These are phyloP conservation scores for Perca fluviatilis DNA, from an alignment of 2,113 vertebrate species.

Conservation along the genomic window DNA sequence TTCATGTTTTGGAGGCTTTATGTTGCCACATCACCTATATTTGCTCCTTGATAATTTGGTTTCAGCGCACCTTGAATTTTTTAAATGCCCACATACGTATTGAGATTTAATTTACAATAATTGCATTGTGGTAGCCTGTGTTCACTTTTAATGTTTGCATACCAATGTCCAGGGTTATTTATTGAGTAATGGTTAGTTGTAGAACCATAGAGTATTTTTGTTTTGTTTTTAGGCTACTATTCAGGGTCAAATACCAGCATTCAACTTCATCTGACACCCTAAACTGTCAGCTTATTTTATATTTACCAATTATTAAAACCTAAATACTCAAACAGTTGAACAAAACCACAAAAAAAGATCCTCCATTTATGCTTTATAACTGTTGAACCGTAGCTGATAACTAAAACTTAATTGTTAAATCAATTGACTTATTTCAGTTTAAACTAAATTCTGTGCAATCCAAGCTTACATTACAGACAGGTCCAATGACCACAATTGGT, in stretches of 20 bases:
- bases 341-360: neutral
- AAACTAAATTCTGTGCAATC: neutral
- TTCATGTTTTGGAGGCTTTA: neutral
- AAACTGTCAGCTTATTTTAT: neutral
- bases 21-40: neutral
- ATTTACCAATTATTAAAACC: neutral
- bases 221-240: neutral
- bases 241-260: neutral
- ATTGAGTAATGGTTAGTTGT: neutral
- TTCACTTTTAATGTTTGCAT: neutral
- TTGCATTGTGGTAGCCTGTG: accelerated
- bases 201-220: neutral
- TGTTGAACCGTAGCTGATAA: neutral
- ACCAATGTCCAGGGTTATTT: neutral
- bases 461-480: neutral
- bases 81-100: accelerated
- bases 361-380: neutral
- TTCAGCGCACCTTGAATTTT: neutral
- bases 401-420: neutral
- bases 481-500: neutral
- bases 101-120: neutral
- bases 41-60: neutral
- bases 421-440: neutral
- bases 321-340: neutral
- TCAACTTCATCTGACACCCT: neutral